Evolutionary conservation across 2,797 vertebrate species (phyloP), one percentile per base, ranked within the genome.

Genomic region (Hylomyscus alleni): DNA sequence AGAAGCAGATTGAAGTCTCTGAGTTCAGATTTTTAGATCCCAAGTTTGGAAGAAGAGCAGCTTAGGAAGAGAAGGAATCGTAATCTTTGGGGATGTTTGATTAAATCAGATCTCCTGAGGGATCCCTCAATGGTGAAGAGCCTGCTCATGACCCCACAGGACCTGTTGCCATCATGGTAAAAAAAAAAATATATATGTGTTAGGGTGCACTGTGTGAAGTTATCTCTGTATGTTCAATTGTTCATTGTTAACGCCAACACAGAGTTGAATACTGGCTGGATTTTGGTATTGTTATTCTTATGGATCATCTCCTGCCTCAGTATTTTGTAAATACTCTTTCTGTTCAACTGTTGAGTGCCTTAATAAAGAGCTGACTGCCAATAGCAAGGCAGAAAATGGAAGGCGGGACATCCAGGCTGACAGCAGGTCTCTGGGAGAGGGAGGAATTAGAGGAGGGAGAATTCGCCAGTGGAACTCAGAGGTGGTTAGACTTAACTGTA

Each of bases 41-140:
- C 73, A 69, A 15, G n/a, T 2, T 12, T 62, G 13, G 50, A 7
- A 44, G 80, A 89, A 47, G 22, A n/a, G 7, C 40, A 73, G 11
- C 0, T 3, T 14, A 1, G 24, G 29, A 85, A n/a, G 15, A 47
- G 56, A 0, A 2, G 12, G 12, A 9, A 19, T 76, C 22, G 14
- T 26, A 29, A 20, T 17, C 78, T 85, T 89, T 11, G 31, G 44
- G 19, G 54, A n/a, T 13, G 3, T 73, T 50, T 62, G n/a, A 73
- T 89, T 54, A 78, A 80, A 72, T 72, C 52, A 47, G 22, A 29
- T 65, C 19, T 56, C 60, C 89, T 1, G 7, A 12, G n/a, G 5
- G 1, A 47, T 12, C 60, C 10, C 44, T 47, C 69, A 0, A 37
- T 37, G 15, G 10, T 17, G 19, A 76, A 92, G 89, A 90, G 47